phyloP scores from a whole-genome alignment of 2,888 invertebrate species.

The Diplazon laetatorius region DNA sequence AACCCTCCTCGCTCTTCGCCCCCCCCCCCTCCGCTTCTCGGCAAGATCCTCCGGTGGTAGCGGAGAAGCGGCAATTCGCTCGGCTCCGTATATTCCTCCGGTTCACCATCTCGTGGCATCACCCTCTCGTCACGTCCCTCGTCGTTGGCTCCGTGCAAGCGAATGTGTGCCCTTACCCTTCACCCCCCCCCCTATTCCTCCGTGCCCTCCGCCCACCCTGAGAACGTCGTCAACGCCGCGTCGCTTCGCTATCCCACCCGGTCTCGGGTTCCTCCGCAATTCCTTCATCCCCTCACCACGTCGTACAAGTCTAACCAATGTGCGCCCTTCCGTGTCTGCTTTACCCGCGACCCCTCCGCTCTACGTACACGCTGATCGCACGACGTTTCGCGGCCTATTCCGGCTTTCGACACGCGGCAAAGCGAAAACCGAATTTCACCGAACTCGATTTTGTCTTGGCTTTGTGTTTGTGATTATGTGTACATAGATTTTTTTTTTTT shows the following conservation, averaged over 20 bases:
- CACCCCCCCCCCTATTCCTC: constrained; percentile 21
- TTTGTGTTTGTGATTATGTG: no score
- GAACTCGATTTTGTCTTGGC: no score
- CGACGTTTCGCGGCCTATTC: not conserved
- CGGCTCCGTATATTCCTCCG: constrained; percentile 40
- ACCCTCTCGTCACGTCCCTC: constrained; percentile 30
- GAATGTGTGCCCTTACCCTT: no score
- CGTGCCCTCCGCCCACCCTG: constrained; percentile 37
- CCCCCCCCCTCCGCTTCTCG: no score
- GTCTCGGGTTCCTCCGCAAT: constrained; percentile 64
- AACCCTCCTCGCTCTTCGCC: constrained; percentile 55
- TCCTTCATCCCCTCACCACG: constrained; percentile 30
- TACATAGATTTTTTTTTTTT: no score
- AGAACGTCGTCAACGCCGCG: constrained; percentile 42
- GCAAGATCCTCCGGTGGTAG: constrained; percentile 25
- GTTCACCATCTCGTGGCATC: constrained; percentile 45
- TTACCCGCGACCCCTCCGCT: no score
- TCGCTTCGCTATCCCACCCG: constrained; percentile 26
- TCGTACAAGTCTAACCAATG: not conserved
- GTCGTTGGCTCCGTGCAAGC: constrained; percentile 12
- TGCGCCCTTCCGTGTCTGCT: not conserved
- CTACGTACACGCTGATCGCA: not conserved
- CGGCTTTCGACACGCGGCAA: not conserved
- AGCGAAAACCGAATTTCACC: not conserved
- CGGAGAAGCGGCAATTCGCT: constrained; percentile 37